Percentiles rank a stretch among this genome's conserved stretches.
phyloP scores from a whole-genome alignment of 1,140 invertebrate genomes.

The Belonocnema kinseyi region DNA sequence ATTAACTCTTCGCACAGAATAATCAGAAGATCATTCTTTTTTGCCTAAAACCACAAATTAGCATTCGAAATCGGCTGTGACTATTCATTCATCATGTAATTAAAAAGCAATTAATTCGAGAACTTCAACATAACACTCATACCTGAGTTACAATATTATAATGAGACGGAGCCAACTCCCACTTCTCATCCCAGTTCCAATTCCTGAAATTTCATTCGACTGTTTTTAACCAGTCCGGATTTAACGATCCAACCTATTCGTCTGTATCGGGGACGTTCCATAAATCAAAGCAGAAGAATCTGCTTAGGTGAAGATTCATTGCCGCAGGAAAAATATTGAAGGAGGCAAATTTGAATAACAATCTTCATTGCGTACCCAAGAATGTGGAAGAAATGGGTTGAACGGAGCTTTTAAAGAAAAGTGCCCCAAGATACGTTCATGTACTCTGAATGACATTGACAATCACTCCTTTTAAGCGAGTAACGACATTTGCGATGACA shows the following conservation, averaged over 20 bases:
- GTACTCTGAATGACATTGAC: neutral
- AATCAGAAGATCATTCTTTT: neutral
- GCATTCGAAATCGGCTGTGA: slow-evolving; percentile 4
- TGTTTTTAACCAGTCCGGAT: slow-evolving; percentile 23
- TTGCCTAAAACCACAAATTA: slow-evolving; percentile 7
- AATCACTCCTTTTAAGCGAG: slow-evolving; percentile 5
- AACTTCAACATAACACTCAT: slow-evolving; percentile 18
- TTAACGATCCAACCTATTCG: slow-evolving; percentile 19
- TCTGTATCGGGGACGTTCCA: slow-evolving; percentile 18
- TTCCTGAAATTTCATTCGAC: slow-evolving; percentile 22
- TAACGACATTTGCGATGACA: slow-evolving; percentile 21
- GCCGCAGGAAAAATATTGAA: too few relatives aligned
- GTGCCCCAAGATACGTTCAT: neutral
- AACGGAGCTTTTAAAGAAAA: neutral
- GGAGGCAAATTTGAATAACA: too few relatives aligned
- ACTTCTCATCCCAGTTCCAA: slow-evolving; percentile 11
- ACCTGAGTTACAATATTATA: slow-evolving; percentile 3
- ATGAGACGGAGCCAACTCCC: neutral
- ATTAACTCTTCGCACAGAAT: too few relatives aligned
- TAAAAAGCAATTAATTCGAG: slow-evolving; percentile 25
- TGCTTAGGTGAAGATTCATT: neutral
- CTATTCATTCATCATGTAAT: slow-evolving; percentile 28
- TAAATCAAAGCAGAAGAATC: slow-evolving; percentile 10
- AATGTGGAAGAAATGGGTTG: slow-evolving; percentile 3
- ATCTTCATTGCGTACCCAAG: neutral